These are phyloP conservation scores for Cacatua alba DNA, from an alignment of 2,113 vertebrate genomes.

Conservation along the genomic window DNA sequence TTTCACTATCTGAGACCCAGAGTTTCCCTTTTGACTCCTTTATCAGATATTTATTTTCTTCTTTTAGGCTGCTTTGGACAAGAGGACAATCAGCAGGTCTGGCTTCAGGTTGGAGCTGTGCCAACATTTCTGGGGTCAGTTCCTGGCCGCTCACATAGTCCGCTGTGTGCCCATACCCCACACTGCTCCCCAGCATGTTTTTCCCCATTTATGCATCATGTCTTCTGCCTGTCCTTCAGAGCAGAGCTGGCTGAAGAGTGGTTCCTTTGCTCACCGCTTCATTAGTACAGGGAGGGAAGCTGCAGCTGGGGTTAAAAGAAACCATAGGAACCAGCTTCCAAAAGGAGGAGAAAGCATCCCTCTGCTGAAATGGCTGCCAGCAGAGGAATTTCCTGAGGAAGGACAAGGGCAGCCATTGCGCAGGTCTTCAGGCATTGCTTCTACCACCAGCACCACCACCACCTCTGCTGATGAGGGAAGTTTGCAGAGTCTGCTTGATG, in stretches of 20 bases:
- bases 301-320: rapidly evolving
- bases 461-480: not conserved
- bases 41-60: not conserved
- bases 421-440: not conserved
- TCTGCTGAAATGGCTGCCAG: not conserved
- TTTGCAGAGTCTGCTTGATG: rapidly evolving
- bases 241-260: not conserved
- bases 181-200: rapidly evolving
- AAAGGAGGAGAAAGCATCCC: not conserved
- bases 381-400: conserved; percentile 10
- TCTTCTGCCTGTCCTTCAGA: not conserved
- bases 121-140: not conserved
- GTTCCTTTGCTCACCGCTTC: not conserved
- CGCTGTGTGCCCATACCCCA: too few species aligned
- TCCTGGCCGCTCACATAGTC: rapidly evolving
- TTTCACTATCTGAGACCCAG: not conserved
- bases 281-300: not conserved
- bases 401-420: not conserved
- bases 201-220: not conserved
- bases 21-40: not conserved
- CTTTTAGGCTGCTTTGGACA: not conserved
- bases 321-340: not conserved
- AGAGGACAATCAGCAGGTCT: not conserved
- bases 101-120: not conserved
- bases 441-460: rapidly evolving